Evolutionary conservation across 2,797 vertebrate species (phyloP).

Genomic region (Thunnus albacares): DNA sequence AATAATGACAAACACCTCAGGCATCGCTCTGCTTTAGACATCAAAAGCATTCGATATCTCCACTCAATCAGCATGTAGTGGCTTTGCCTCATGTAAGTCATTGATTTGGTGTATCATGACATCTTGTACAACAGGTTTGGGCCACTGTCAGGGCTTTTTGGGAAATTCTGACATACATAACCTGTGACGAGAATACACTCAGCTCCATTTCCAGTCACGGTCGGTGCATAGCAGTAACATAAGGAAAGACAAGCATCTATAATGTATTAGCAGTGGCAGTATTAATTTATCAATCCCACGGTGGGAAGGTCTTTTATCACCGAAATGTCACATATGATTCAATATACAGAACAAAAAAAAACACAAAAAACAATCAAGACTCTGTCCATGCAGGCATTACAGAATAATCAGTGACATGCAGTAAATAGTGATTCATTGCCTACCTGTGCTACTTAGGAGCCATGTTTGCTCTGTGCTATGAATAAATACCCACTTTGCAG

Average conservation of each 20-base stretch:
- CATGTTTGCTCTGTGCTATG: background rate
- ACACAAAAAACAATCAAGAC: conserved; percentile 27
- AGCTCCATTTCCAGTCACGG: background rate
- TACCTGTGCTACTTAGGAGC: background rate
- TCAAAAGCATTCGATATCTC: background rate
- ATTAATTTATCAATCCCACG: conserved; percentile 51
- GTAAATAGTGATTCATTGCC: conserved; percentile 41
- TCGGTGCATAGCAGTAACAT: conserved; percentile 13
- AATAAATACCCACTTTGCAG: conserved; percentile 14
- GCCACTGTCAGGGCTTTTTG: background rate
- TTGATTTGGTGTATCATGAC: background rate
- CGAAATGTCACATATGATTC: conserved; percentile 41
- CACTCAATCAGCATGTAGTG: background rate
- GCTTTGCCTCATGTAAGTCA: background rate
- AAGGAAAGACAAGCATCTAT: conserved; percentile 41
- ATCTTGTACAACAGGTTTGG: background rate
- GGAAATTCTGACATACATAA: background rate
- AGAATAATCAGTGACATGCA: conserved; percentile 41
- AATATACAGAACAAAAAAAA: conserved; percentile 35
- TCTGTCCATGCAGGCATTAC: conserved; percentile 30
- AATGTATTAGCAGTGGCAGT: conserved; percentile 47
- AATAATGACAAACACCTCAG: background rate
- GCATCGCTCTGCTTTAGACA: background rate
- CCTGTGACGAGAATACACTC: background rate
- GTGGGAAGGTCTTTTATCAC: conserved; percentile 59